phyloP scores from a whole-genome alignment of 2,113 vertebrate genomes.

The Myiagra hebetior region DNA sequence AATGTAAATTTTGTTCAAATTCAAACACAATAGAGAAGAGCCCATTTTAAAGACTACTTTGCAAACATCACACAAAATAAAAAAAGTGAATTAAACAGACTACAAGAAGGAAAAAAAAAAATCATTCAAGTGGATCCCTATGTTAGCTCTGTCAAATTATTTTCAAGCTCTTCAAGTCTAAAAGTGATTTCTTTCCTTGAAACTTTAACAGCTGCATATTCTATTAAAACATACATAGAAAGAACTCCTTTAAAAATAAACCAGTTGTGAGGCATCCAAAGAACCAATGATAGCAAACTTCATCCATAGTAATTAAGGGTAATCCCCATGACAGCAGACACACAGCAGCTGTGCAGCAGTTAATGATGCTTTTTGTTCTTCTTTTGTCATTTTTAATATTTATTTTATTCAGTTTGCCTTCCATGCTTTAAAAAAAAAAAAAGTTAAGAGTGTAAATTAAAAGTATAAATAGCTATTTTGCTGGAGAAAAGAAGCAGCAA shows the following conservation, averaged over 20 bases:
- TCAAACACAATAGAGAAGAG: slow-evolving; percentile 59
- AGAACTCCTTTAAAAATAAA: slow-evolving; percentile 41
- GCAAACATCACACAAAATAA: slow-evolving; percentile 58
- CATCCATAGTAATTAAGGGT: slow-evolving; percentile 42
- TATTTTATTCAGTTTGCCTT: slow-evolving; percentile 11
- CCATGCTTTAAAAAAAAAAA: not conserved
- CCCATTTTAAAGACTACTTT: slow-evolving; percentile 54
- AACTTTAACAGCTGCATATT: not conserved
- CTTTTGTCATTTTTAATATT: slow-evolving; percentile 42
- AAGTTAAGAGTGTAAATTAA: not conserved
- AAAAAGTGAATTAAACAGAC: slow-evolving; percentile 9
- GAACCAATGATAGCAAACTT: slow-evolving; percentile 42
- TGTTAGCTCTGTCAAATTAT: not conserved
- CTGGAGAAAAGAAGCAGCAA: not conserved
- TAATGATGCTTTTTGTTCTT: slow-evolving; percentile 36
- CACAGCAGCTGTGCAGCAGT: slow-evolving; percentile 37
- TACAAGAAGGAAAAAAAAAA: not conserved
- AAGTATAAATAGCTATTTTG: not conserved
- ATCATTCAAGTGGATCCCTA: not conserved
- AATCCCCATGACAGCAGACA: slow-evolving; percentile 24
- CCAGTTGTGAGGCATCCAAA: slow-evolving; percentile 2
- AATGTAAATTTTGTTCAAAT: slow-evolving; percentile 70
- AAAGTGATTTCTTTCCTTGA: not conserved
- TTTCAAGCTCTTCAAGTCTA: not conserved
- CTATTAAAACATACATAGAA: not conserved